Evolutionary conservation across 2,888 invertebrate genomes (phyloP).

Genomic region (Dasysyrphus tricinctus): DNA sequence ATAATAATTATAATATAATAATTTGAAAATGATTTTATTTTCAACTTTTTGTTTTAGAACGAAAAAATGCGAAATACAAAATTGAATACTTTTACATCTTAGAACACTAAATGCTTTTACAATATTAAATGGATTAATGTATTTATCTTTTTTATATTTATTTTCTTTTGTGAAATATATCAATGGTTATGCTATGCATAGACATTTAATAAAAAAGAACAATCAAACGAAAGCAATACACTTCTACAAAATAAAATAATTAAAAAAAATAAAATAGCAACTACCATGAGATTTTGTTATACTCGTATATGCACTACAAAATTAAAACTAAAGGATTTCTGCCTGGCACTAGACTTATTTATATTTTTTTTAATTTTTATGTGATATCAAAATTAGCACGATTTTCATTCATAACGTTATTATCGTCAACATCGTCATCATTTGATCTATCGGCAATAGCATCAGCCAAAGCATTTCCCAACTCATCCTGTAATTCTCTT

Average conservation of each 20-base stretch:
- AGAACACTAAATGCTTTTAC: slow-evolving; percentile 35
- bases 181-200: slow-evolving; percentile 67
- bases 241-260: not conserved
- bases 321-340: slow-evolving; percentile 1
- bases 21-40: not conserved
- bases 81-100: slow-evolving; percentile 65
- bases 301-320: not conserved
- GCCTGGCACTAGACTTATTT: slow-evolving; percentile 27
- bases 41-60: slow-evolving; percentile 2
- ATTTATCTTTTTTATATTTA: slow-evolving; percentile 27
- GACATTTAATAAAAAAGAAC: slow-evolving; percentile 23
- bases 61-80: slow-evolving; percentile 47
- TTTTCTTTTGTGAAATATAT: slow-evolving; percentile 43
- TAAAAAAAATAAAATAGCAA: slow-evolving; percentile 3
- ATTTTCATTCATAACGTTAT: slow-evolving; percentile 68
- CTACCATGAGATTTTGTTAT: slow-evolving; percentile 29
- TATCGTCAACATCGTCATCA: slow-evolving; percentile 61
- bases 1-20: slow-evolving; percentile 20
- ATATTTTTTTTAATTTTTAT: slow-evolving; percentile 29
- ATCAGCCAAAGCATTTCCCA: slow-evolving; percentile 68
- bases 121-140: slow-evolving; percentile 32
- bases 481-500: slow-evolving; percentile 81
- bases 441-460: slow-evolving; percentile 61
- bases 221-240: slow-evolving; percentile 18
- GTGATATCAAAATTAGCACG: slow-evolving; percentile 68